phyloP scores from a whole-genome alignment of 2,113 vertebrate species.

The Eira barbara region DNA sequence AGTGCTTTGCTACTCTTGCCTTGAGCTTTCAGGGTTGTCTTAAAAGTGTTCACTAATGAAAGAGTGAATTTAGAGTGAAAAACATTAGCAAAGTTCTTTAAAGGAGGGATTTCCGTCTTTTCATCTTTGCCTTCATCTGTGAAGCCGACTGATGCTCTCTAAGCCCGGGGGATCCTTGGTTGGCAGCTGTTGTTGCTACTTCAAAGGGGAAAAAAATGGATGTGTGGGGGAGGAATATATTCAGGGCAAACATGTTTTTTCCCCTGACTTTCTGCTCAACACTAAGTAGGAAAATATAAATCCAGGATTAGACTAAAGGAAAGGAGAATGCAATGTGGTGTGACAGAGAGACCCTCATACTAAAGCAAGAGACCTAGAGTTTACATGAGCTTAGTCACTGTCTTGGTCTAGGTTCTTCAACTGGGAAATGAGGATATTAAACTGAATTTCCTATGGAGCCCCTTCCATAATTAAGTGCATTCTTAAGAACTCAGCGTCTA shows the following conservation, averaged over 20 bases:
- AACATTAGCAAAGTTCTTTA: conserved; percentile 30
- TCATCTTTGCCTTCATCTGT: conserved; percentile 49
- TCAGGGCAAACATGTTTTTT: not conserved
- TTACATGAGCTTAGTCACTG: not conserved
- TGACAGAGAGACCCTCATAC: not conserved
- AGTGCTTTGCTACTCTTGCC: not conserved
- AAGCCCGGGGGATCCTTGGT: conserved; percentile 5
- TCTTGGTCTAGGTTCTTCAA: not conserved
- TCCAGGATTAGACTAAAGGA: not conserved
- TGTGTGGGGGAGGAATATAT: conserved; percentile 30
- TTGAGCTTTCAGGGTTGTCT: not conserved
- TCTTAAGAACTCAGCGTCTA: not conserved
- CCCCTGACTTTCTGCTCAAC: not conserved
- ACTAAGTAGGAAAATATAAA: conserved; percentile 19
- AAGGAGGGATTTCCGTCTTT: conserved; percentile 48
- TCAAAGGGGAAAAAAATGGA: conserved; percentile 52
- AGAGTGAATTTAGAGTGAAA: conserved; percentile 38
- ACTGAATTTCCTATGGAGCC: not conserved
- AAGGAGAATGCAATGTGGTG: not conserved
- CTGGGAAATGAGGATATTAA: not conserved
- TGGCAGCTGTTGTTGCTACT: conserved; percentile 53
- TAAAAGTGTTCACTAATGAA: conserved; percentile 34
- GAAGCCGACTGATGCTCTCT: not conserved
- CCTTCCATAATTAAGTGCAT: not conserved
- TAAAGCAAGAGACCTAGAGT: not conserved